phyloP scores from a whole-genome alignment of 2,888 invertebrate genomes.

The Apomyelois bistriatella region DNA sequence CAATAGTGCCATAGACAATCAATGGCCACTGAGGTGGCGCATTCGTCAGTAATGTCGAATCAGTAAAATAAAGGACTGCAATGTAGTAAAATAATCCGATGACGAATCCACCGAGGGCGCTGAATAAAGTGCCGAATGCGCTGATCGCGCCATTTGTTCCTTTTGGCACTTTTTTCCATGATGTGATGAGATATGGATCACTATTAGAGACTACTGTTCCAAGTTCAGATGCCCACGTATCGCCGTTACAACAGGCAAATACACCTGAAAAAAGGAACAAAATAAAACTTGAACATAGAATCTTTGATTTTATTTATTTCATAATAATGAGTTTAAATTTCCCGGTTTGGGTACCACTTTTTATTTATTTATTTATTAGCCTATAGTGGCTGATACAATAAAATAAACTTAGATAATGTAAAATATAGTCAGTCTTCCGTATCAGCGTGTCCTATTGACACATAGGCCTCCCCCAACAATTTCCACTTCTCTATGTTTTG shows the following conservation, averaged over 20 bases:
- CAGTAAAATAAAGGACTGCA: slow-evolving; percentile 82
- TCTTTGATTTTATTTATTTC: too few species aligned
- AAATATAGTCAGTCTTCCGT: too few species aligned
- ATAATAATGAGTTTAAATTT: too few species aligned
- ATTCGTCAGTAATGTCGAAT: slow-evolving; percentile 73
- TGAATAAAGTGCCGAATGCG: slow-evolving; percentile 77
- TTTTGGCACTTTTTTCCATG: slow-evolving; percentile 86
- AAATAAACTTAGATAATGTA: too few species aligned
- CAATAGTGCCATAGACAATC: slow-evolving; percentile 84
- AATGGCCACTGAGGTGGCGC: slow-evolving; percentile 90
- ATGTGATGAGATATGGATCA: slow-evolving; percentile 88
- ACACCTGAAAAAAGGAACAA: slow-evolving; percentile 72
- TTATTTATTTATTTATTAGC: too few species aligned
- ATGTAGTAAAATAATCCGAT: slow-evolving; percentile 88
- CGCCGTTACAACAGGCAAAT: slow-evolving; percentile 90
- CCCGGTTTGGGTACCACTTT: too few species aligned
- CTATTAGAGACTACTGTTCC: slow-evolving; percentile 85
- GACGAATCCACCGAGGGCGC: slow-evolving; percentile 82
- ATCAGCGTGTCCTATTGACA: too few species aligned
- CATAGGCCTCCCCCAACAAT: too few species aligned
- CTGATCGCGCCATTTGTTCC: slow-evolving; percentile 96
- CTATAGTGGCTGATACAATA: too few species aligned
- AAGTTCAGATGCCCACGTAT: slow-evolving; percentile 95
- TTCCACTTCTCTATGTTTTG: too few species aligned
- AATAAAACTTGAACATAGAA: slow-evolving; percentile 16